phyloP scores from a whole-genome alignment of 2,113 vertebrate species.

The Pelusios castaneus region DNA sequence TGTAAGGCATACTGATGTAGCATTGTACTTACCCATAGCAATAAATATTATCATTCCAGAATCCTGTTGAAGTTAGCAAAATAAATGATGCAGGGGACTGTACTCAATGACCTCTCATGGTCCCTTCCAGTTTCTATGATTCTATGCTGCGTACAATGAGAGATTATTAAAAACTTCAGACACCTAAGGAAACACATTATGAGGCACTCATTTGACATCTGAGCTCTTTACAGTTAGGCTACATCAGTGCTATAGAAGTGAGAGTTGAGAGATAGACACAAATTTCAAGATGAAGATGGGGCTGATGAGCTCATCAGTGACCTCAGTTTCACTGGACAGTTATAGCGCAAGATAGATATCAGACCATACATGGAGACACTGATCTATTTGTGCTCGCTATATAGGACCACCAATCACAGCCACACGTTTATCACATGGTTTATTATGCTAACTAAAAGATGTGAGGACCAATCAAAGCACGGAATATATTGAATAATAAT shows the following conservation, averaged over 20 bases:
- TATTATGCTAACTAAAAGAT: neutral
- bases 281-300: neutral
- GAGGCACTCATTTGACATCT: neutral
- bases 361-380: neutral
- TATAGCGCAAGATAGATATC: neutral
- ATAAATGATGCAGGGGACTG: neutral
- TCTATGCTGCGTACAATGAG: no score
- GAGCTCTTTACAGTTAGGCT: neutral
- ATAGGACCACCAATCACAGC: neutral
- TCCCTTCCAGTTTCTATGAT: no score
- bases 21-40: slow-evolving; percentile 36
- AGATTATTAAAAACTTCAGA: neutral
- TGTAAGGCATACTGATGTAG: slow-evolving; percentile 4
- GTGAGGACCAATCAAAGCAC: neutral
- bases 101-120: no score
- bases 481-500: neutral
- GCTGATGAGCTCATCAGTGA: neutral
- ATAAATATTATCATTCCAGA: slow-evolving; percentile 16
- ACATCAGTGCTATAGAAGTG: neutral
- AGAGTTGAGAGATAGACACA: neutral
- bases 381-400: neutral
- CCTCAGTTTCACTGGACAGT: neutral
- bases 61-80: slow-evolving; percentile 27
- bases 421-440: neutral
- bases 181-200: neutral